Conservation (phyloP, 2,888 invertebrate genomes). For the Conomelus anceps region DNA sequence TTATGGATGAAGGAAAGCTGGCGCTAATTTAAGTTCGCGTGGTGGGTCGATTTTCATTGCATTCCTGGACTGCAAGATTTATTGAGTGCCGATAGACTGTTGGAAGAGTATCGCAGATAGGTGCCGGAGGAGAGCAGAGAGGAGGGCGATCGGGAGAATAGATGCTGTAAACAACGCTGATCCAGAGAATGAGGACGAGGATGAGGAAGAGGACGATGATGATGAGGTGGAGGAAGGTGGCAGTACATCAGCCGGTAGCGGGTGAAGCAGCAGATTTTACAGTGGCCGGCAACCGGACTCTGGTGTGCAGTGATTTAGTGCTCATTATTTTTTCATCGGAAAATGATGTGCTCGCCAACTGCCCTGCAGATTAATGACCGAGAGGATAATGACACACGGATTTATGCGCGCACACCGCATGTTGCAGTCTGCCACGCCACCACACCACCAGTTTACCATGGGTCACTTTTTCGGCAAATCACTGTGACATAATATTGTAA, state of each 20-base stretch:
- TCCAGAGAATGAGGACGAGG: background rate
- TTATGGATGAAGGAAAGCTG: background rate
- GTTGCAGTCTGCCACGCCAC: no score
- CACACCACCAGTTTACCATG: no score
- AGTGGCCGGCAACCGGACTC: background rate
- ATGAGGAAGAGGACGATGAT: background rate
- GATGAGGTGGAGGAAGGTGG: background rate
- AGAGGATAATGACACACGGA: background rate
- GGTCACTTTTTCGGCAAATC: no score
- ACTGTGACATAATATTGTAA: no score
- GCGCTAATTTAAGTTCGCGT: background rate
- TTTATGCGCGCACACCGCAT: background rate
- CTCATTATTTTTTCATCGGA: background rate
- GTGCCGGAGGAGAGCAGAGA: background rate
- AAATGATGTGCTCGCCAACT: background rate
- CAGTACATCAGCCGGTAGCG: no score
- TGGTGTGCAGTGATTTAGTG: background rate
- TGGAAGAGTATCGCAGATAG: background rate
- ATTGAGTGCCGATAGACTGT: background rate
- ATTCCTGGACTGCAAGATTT: background rate
- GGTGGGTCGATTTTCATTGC: background rate
- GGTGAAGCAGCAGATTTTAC: background rate
- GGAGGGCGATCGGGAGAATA: background rate
- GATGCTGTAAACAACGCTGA: no score
- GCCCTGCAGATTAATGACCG: background rate